Evolutionary conservation across 2,113 vertebrate genomes (phyloP).

Genomic region (Pseudorhombus dupliciocellatus): DNA sequence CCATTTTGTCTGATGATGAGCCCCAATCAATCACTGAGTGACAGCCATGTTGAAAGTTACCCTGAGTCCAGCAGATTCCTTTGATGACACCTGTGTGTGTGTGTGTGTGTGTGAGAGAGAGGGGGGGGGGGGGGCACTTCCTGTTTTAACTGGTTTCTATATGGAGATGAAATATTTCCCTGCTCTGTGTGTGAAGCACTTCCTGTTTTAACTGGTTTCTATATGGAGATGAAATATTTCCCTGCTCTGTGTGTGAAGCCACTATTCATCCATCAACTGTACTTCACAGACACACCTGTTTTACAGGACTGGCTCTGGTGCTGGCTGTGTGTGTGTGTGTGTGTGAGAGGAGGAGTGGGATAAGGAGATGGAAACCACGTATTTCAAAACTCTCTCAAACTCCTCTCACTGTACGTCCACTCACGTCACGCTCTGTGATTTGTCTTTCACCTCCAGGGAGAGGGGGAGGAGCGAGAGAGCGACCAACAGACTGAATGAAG

Average conservation of each 20-base stretch:
- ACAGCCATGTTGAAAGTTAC: slow-evolving; percentile 41
- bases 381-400: neutral
- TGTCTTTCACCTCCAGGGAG: slow-evolving; percentile 47
- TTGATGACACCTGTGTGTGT: slow-evolving; percentile 48
- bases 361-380: no score
- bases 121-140: neutral
- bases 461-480: slow-evolving; percentile 30
- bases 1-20: slow-evolving; percentile 29
- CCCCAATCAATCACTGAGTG: slow-evolving; percentile 33
- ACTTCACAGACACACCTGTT: slow-evolving; percentile 46
- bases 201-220: slow-evolving; percentile 18
- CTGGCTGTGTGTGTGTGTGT: slow-evolving; percentile 2
- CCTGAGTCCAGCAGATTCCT: slow-evolving; percentile 35
- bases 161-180: slow-evolving; percentile 18
- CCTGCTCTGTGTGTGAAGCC: slow-evolving; percentile 10
- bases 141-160: slow-evolving; percentile 18
- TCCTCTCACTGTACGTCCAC: slow-evolving; percentile 2
- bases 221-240: slow-evolving; percentile 18
- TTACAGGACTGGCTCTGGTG: slow-evolving; percentile 3
- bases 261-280: slow-evolving; percentile 28
- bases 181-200: slow-evolving; percentile 4
- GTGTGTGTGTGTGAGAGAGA: slow-evolving; percentile 30
- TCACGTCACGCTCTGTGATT: slow-evolving; percentile 30
- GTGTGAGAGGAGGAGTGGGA: neutral
- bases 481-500: slow-evolving; percentile 63